phyloP scores from a whole-genome alignment of 2,797 vertebrate species.

The Clarias pachynema region DNA sequence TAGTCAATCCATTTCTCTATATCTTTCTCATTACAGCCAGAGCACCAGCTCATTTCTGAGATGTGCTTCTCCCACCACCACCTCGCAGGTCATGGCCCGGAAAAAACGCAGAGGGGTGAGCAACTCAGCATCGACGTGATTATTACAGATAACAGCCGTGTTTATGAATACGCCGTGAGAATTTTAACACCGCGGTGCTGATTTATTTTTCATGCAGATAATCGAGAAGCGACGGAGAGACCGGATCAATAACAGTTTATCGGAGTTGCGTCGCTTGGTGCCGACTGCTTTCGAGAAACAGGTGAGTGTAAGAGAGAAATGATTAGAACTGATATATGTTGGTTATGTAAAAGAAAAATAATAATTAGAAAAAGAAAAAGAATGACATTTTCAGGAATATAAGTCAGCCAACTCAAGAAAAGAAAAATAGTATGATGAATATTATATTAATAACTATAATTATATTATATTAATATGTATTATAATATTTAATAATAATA shows the following conservation, averaged over 20 bases:
- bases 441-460: no score
- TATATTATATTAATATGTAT: no score
- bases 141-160: not conserved
- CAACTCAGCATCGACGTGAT: not conserved
- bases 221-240: constrained; percentile 95
- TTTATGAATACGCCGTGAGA: not conserved
- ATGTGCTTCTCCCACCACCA: constrained; percentile 86
- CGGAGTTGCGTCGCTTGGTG: constrained; percentile 89
- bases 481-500: no score
- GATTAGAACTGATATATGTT: not conserved
- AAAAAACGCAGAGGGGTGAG: constrained; percentile 94
- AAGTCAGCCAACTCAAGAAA: no score
- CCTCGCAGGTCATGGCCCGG: constrained; percentile 89
- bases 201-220: constrained; percentile 73
- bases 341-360: not conserved
- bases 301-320: constrained; percentile 72
- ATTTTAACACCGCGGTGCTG: not conserved
- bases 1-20: not conserved
- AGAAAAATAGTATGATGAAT: no score
- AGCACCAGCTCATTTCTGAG: constrained; percentile 78
- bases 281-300: constrained; percentile 94
- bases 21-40: constrained; percentile 68
- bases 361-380: not conserved
- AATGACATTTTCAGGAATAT: not conserved
- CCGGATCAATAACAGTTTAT: constrained; percentile 94